A percentile compares a stretch with the other conserved stretches of the same genome.
Conservation (phyloP, 2,113 vertebrate genomes). For the Solea solea region DNA sequence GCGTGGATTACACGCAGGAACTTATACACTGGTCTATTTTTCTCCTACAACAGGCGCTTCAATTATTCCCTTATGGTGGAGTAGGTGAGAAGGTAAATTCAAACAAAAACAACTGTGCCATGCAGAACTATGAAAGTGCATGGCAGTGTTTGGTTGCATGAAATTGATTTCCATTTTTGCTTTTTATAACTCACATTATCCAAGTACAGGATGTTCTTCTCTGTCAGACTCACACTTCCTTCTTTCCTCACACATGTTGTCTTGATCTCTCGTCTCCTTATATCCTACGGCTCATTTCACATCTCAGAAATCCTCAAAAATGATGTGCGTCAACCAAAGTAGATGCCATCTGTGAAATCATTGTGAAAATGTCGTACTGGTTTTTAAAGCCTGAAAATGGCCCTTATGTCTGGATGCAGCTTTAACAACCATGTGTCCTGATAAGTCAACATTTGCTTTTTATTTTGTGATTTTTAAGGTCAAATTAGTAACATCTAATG, state of each 20-base stretch:
- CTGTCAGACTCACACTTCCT: neutral
- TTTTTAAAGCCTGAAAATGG: too few relatives aligned
- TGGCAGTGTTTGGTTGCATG: constrained; percentile 27
- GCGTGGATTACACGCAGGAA: constrained; percentile 4
- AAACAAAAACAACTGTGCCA: neutral
- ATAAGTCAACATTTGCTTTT: too few relatives aligned
- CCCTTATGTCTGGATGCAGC: too few relatives aligned
- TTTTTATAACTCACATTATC: constrained; percentile 5
- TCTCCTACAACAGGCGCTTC: constrained; percentile 60
- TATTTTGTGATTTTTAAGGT: too few relatives aligned
- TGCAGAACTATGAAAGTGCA: constrained; percentile 35
- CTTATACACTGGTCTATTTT: constrained; percentile 41
- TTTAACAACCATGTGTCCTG: too few relatives aligned
- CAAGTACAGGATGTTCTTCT: neutral
- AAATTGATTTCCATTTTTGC: neutral
- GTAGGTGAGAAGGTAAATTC: constrained; percentile 71
- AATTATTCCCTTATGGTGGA: constrained; percentile 71
- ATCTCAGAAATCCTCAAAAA: too few relatives aligned
- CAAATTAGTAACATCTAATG: too few relatives aligned
- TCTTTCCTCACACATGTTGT: constrained; percentile 3
- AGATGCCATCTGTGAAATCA: too few relatives aligned
- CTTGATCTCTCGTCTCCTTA: neutral
- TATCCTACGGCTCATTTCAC: neutral
- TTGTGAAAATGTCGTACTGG: too few relatives aligned
- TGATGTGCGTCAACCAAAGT: too few relatives aligned